Base-by-base conservation (phyloP, 2,888 invertebrate genomes). In the Acrobasis repandana region DNA sequence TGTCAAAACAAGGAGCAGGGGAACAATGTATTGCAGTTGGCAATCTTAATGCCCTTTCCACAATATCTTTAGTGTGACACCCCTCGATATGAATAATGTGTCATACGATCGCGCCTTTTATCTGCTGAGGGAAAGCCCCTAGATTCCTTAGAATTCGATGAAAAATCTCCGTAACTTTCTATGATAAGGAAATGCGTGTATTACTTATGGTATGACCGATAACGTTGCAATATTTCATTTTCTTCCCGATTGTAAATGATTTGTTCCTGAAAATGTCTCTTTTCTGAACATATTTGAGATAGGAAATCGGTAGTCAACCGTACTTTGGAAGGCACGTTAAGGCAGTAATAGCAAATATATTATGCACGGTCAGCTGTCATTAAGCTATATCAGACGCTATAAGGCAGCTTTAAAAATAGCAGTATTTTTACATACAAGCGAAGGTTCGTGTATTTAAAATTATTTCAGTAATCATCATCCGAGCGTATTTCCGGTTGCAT, bases 11-110 rank as follows among this genome's bases (percentile, higher is more conserved):
- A 90, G 88, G 83, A 85, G 81, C 75, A 78, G 83, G 85, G 85
- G 85, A 79, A 84, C 84, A 86, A 88, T 86, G 88, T 88, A 90
- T 87, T 87, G 88, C 87, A 89, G 82, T 86, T 85, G 88, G 90
- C 88, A 90, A 90, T 89, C 90, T 90, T 89, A 90, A 90, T 90
- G 90, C 90, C 90, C 89, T 88, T 88, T 91, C 86, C 83, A 85
- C 89, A 86, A 89, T 91, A 91, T 90, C 90, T 90, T 90, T 85
- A 89, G 86, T 84, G 79, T 80, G 86, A 87, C 88, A 82, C 90
- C 90, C 88, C 85, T 83, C 84, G 72, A 86, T 91, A 90, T 92
- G 92, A 91, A 88, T 91, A 91, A 92, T 91, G 89, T 88, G 89
- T 87, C 85, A 83, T 85, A 81, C 81, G 83, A 90, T 88, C 85